Evolutionary conservation across 2,888 invertebrate species (phyloP), one percentile per base, ranked within the genome.

Genomic region (Drosophila histrio): DNA sequence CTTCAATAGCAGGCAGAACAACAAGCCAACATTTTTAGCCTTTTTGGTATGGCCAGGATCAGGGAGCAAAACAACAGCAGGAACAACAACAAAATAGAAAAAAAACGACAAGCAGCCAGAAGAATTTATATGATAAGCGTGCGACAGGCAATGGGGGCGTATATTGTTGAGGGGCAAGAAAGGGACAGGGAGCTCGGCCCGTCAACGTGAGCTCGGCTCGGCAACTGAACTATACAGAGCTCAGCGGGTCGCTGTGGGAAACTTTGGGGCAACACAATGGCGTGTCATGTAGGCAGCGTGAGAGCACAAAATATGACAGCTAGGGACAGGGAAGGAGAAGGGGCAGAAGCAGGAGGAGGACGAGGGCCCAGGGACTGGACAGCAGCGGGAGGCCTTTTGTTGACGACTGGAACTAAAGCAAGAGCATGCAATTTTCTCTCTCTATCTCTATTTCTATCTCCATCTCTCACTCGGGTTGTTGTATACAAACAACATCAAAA

Each of bases 81-180:
- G 9, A 54, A 2, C 54, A 34, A 24, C 49, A 26, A 56, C 52
- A n/a, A n/a, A 50, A 38, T 41, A 34, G 38, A 68, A 70, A 68
- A 69, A 66, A 71, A 69, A 79, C n/a, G n/a, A 73, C 64, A 72
- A 75, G 36, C 61, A 61, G 49, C 65, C 66, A 70, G 66, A 82
- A 75, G 79, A 82, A 82, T 82, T 82, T 84, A 82, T 82, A 81
- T 84, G 87, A 82, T 87, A 87, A 82, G 87, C 79, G 73, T 66
- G 70, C 66, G 80, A 83, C 80, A 72, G 59, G 71, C 53, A 28
- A 47, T 17, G 21, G 53, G 28, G 39, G 19, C 9, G 26, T n/a
- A 19, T 9, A 13, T 28, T 28, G 28, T 53, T 21, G 24, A 13
- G 2, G 11, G 43, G 19, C 0, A 3, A 1, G 15, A 1, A 8